phyloP scores from a whole-genome alignment of 1,140 invertebrate species.

The Drosophila busckii region DNA sequence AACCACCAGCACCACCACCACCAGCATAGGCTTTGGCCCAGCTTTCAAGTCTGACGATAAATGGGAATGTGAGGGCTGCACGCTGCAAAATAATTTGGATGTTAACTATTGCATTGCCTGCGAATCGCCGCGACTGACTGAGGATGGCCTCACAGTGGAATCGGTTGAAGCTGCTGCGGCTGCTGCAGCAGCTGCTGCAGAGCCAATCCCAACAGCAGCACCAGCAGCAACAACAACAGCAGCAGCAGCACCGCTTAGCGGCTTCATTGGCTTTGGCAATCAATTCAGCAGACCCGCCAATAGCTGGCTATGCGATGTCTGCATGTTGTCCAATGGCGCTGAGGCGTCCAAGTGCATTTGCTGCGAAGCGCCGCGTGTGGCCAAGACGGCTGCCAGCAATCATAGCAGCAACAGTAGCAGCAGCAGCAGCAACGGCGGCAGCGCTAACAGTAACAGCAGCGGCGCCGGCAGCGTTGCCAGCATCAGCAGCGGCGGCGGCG shows the following conservation, averaged over 20 bases:
- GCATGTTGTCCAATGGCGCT: no score
- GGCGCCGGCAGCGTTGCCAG: neutral
- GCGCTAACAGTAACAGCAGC: neutral
- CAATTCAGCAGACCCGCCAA: neutral
- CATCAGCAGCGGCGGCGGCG: neutral
- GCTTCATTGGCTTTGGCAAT: neutral
- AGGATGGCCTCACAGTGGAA: no score
- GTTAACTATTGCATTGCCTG: constrained; percentile 83
- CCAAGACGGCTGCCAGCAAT: no score
- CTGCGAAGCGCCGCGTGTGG: constrained; percentile 39
- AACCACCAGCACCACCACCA: neutral
- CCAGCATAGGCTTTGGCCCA: constrained; percentile 79
- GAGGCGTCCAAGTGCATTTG: constrained; percentile 7
- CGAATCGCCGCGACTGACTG: constrained; percentile 13
- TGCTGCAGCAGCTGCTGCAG: no score
- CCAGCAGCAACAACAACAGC: neutral
- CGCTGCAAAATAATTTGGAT: constrained; percentile 82
- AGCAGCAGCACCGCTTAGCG: no score
- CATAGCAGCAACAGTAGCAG: neutral
- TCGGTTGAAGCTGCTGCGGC: no score
- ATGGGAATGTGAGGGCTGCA: constrained; percentile 85
- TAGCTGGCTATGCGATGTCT: neutral
- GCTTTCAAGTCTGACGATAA: constrained; percentile 80
- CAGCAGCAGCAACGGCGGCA: neutral
- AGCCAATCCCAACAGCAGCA: neutral